A percentile compares a stretch with the other conserved stretches of the same genome.
These are phyloP conservation scores for Euspilapteryx auroguttella DNA, from an alignment of 2,888 invertebrate species.

Conservation along the genomic window DNA sequence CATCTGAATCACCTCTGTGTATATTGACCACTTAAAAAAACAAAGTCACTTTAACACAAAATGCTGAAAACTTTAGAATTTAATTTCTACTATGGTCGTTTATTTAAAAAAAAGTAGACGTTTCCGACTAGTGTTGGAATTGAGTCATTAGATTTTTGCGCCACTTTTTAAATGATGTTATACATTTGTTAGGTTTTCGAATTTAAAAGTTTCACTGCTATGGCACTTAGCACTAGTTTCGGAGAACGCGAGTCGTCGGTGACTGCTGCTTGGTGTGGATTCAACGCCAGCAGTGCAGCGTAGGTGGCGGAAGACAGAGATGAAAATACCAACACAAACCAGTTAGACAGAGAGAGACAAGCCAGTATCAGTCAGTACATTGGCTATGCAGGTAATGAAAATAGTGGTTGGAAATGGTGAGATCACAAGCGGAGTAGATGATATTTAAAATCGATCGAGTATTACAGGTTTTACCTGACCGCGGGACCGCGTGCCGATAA, in stretches of 20 bases:
- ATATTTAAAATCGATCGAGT: slow-evolving; percentile 24
- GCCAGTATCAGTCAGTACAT: slow-evolving; percentile 26
- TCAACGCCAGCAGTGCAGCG: slow-evolving; percentile 25
- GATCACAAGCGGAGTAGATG: slow-evolving; percentile 16
- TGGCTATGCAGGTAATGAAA: slow-evolving; percentile 40
- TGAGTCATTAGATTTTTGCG: too few relatives aligned
- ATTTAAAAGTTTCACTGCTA: slow-evolving; percentile 14
- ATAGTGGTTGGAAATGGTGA: slow-evolving; percentile 24
- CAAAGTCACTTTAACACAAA: slow-evolving; percentile 31
- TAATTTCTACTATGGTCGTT: too few relatives aligned
- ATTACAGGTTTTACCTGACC: slow-evolving; percentile 51
- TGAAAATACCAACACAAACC: slow-evolving; percentile 19
- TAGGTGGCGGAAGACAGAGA: slow-evolving; percentile 38
- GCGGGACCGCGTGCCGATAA: slow-evolving; percentile 41
- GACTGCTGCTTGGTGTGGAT: slow-evolving; percentile 30
- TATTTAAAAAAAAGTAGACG: too few relatives aligned
- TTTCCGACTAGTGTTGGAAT: too few relatives aligned
- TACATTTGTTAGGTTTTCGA: slow-evolving; percentile 16
- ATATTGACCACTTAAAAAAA: slow-evolving; percentile 19
- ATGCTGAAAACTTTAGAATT: too few relatives aligned
- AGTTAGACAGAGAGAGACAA: slow-evolving; percentile 21
- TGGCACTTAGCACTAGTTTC: slow-evolving; percentile 13
- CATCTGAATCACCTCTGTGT: slow-evolving; percentile 23
- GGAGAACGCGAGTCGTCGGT: slow-evolving; percentile 36
- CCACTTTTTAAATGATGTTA: too few relatives aligned